These are phyloP conservation scores for Diceros bicornis DNA, from an alignment of 2,797 vertebrate species.

Conservation along the genomic window DNA sequence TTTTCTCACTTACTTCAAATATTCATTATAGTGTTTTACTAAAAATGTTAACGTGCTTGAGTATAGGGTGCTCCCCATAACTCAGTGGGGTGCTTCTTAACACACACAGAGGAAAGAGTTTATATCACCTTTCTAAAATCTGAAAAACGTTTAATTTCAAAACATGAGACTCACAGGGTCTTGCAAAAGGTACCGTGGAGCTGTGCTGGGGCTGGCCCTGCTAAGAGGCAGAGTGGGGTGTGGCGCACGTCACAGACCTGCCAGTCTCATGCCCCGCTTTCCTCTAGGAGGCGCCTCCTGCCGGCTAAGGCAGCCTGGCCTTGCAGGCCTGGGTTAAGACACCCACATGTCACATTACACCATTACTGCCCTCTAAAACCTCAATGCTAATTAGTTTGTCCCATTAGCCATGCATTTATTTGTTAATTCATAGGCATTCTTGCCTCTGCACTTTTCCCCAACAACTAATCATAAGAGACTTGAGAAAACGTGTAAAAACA, in stretches of 20 bases:
- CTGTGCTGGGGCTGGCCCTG: not conserved
- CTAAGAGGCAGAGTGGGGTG: not conserved
- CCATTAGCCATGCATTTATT: not conserved
- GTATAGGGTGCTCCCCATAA: not conserved
- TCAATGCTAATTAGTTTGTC: not conserved
- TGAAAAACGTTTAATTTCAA: not conserved
- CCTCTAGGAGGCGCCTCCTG: not conserved
- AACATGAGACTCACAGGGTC: not conserved
- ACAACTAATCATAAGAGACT: not conserved
- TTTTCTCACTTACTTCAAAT: conserved; percentile 28
- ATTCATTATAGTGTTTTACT: not conserved
- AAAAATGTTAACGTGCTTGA: not conserved
- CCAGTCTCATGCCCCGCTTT: not conserved
- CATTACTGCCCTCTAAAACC: not conserved
- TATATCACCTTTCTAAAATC: not conserved
- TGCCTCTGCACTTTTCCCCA: not conserved
- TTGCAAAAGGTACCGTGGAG: not conserved
- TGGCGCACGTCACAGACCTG: not conserved
- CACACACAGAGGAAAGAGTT: not conserved
- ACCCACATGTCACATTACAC: not conserved
- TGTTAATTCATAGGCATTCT: not conserved
- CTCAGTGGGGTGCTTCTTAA: not conserved
- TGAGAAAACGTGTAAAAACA: not conserved
- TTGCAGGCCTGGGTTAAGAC: not conserved
- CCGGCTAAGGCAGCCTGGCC: not conserved